Conservation (phyloP, 1,140 invertebrate genomes). For the Trichonephila clavata region DNA sequence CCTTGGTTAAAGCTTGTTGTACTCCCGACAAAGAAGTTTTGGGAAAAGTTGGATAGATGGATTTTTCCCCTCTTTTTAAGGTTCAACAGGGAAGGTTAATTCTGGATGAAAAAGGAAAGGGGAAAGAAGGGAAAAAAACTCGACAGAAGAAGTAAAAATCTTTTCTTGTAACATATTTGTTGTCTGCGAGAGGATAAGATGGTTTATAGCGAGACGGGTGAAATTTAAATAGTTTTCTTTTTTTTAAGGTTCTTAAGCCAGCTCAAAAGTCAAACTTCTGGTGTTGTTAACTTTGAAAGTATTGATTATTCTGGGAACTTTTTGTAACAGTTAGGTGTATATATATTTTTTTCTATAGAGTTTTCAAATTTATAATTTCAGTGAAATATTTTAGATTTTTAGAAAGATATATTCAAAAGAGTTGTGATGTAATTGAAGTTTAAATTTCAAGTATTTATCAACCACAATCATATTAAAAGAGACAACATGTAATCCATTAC, state of each 20-base stretch:
- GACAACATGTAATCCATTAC: too few relatives aligned
- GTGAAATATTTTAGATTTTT: too few relatives aligned
- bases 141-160: background rate
- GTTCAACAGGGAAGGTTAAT: background rate
- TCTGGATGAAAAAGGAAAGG: background rate
- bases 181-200: background rate
- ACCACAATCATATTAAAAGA: too few relatives aligned
- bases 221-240: background rate
- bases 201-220: background rate
- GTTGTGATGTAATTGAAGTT: too few relatives aligned
- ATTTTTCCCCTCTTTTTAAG: background rate
- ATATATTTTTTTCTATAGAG: too few relatives aligned
- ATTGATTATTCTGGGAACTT: background rate
- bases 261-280: background rate
- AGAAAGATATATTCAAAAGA: too few relatives aligned
- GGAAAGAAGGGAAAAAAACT: background rate
- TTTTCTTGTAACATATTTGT: background rate
- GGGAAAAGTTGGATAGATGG: conserved; percentile 16
- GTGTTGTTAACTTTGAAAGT: background rate
- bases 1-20: conserved; percentile 51
- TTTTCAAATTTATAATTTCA: too few relatives aligned
- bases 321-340: background rate
- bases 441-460: too few relatives aligned
- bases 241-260: background rate
- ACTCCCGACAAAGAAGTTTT: conserved; percentile 51